Conservation (phyloP, 2,113 vertebrate genomes). For the Plestiodon gilberti region DNA sequence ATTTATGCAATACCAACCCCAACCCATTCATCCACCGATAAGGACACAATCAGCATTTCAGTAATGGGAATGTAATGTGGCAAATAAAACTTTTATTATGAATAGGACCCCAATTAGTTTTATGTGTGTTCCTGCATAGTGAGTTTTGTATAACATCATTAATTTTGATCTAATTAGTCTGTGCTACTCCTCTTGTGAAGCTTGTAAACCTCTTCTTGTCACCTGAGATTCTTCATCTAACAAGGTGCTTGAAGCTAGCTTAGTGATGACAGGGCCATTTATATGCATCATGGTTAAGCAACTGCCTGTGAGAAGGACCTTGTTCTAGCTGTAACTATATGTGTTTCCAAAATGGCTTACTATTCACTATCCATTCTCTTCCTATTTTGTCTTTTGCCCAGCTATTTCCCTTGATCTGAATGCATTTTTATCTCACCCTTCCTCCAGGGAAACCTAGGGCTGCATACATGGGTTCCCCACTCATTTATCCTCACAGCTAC, state of each 20-base stretch:
- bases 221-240: constrained; percentile 4
- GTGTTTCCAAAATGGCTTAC: background rate
- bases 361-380: background rate
- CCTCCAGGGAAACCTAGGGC: background rate
- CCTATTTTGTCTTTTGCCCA: background rate
- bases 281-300: background rate
- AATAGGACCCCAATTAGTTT: constrained; percentile 17
- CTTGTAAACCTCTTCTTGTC: constrained; percentile 15
- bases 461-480: no score
- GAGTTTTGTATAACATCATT: background rate
- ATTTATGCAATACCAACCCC: constrained; percentile 15
- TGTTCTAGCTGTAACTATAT: background rate
- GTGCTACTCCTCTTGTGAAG: background rate
- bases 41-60: constrained; percentile 7
- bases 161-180: constrained; percentile 28
- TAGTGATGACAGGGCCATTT: constrained; percentile 5
- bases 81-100: constrained; percentile 28
- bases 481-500: no score
- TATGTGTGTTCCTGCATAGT: background rate
- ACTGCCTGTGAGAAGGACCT: background rate
- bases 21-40: background rate
- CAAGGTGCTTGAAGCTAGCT: background rate
- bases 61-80: constrained; percentile 24
- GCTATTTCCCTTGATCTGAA: background rate
- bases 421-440: no score